Base-by-base conservation (phyloP, 1,140 invertebrate species). In the Heliothis virescens region DNA sequence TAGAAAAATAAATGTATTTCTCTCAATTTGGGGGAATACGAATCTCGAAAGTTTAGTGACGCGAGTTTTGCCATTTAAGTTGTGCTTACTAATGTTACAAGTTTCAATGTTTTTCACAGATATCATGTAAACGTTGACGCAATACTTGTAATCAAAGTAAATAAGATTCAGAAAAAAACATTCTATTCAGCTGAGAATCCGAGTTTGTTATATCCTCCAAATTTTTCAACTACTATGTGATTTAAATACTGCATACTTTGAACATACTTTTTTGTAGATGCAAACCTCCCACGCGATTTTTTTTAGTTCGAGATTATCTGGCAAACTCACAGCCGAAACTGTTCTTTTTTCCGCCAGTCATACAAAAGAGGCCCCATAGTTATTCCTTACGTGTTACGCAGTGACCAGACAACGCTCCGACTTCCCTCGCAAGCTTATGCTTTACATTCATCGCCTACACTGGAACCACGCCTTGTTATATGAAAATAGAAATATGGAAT, bases 401-500 rank as follows among this genome's bases (percentile, higher is more conserved):
- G 60, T 76, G 74, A 76, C 26, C 74, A 76, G 60, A 9, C 48
- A 26, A 53, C 74, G 63, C 65, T 76, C 69, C 59, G 29, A 76
- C 18, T 60, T 76, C 50, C 59, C 7, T 50, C 18, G 48, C 55
- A 63, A 11, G 26, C 57, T 76, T 65, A 63, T 26, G 60, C 53
- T 53, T 65, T 76, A 53, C 60, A 41, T 76, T 69, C 29, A 26
- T 48, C 53, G 34, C 11, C 11, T 9, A 69, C 10, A 48, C 50
- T 41, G 52, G 52, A 26, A 69, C 63, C 52, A 59, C 63, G 63
- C 63, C 62, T 78, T 53, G 59, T 83, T 72, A 81, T 71, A 82
- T 79, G 65, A 77, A 81, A 81, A 65, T 80, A 74, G 80, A 82
- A 82, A 82, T 80, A 80, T 57, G 9, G 75, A 77, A 57, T 67